phyloP scores from a whole-genome alignment of 2,797 vertebrate species.

The Sebastes miniatus region DNA sequence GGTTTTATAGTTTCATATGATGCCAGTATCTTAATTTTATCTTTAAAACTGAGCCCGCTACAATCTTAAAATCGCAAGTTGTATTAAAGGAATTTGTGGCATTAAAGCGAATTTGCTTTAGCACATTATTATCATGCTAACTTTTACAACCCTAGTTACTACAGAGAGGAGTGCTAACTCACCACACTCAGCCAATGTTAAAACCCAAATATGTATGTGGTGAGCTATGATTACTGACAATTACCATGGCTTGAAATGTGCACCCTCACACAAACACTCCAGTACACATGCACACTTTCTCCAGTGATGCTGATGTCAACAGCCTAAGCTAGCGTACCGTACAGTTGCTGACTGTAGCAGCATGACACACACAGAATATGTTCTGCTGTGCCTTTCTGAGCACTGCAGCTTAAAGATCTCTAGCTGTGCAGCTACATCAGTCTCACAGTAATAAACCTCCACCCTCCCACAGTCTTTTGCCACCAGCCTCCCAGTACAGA shows the following conservation, averaged over 20 bases:
- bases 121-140: too few species aligned
- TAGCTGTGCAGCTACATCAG: background rate
- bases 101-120: too few species aligned
- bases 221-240: slow-evolving; percentile 33
- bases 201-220: background rate
- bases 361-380: slow-evolving; percentile 19
- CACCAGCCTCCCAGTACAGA: slow-evolving; percentile 4
- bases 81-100: too few species aligned
- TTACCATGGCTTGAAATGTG: slow-evolving; percentile 24
- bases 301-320: slow-evolving; percentile 27
- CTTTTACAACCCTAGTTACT: background rate
- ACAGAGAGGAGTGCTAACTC: background rate
- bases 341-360: slow-evolving; percentile 43
- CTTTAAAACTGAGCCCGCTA: too few species aligned
- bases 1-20: too few species aligned
- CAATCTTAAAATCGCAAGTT: too few species aligned
- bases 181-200: background rate
- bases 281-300: slow-evolving; percentile 4
- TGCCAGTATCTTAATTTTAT: too few species aligned
- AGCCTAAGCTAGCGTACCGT: slow-evolving; percentile 9
- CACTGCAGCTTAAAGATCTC: background rate
- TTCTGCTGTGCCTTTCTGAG: slow-evolving; percentile 2
- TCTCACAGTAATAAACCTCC: background rate
- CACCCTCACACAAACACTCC: background rate
- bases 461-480: background rate